Evolutionary conservation across 2,113 vertebrate genomes (phyloP).

Genomic region (Leptocoma aspasia): DNA sequence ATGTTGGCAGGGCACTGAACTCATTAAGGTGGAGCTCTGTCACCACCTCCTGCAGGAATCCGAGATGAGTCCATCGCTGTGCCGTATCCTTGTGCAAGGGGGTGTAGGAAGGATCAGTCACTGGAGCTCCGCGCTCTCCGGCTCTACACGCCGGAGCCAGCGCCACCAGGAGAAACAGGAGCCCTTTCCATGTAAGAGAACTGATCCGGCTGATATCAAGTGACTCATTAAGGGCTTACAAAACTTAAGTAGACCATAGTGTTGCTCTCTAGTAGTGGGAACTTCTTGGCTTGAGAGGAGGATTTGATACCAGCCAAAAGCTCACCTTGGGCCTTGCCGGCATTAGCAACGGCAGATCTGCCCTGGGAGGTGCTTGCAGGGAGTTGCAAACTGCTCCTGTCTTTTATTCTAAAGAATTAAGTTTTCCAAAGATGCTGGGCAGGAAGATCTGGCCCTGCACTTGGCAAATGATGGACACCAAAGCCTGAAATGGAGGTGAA

Average conservation of each 20-base stretch:
- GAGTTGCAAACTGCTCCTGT: background rate
- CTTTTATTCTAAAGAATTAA: background rate
- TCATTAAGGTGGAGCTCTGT: constrained; percentile 68
- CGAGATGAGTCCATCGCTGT: background rate
- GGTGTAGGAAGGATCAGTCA: constrained; percentile 53
- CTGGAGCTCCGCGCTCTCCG: background rate
- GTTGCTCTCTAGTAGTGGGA: constrained; percentile 37
- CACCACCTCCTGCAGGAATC: constrained; percentile 67
- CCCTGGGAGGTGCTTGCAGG: background rate
- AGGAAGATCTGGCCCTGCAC: background rate
- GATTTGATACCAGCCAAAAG: constrained; percentile 40
- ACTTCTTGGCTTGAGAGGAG: constrained; percentile 35
- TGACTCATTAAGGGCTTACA: constrained; percentile 58
- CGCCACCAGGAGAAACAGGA: constrained; percentile 35
- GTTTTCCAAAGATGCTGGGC: background rate
- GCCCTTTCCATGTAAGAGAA: constrained; percentile 58
- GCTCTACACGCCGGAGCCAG: background rate
- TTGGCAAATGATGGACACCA: background rate
- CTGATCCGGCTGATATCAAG: constrained; percentile 41
- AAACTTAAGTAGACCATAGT: constrained; percentile 56
- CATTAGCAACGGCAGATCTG: background rate
- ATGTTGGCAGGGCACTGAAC: constrained; percentile 52
- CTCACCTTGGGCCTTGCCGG: background rate
- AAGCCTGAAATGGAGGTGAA: background rate
- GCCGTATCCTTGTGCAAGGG: constrained; percentile 34